Evolutionary conservation across 2,888 invertebrate species (phyloP).

Genomic region (Xanthorhoe designata): DNA sequence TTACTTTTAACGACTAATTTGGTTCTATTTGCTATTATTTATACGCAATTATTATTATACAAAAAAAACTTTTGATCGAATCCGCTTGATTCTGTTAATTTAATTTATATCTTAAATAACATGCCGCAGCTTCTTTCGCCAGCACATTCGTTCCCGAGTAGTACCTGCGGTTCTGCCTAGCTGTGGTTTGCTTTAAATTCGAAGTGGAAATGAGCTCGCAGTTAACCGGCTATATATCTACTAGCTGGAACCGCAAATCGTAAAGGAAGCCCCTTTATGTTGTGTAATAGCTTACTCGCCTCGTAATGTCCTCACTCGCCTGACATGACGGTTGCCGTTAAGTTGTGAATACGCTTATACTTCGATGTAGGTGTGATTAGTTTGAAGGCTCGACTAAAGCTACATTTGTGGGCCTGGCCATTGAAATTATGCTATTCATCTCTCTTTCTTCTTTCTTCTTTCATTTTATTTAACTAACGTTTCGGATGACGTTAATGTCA

Average conservation of each 20-base stretch:
- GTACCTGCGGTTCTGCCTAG: constrained; percentile 54
- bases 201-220: constrained; percentile 73
- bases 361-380: constrained; percentile 14
- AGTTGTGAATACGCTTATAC: constrained; percentile 46
- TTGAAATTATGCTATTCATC: too few relatives aligned
- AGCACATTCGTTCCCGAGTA: constrained; percentile 42
- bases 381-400: background rate
- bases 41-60: background rate
- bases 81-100: background rate
- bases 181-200: constrained; percentile 73
- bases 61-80: background rate
- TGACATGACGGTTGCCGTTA: constrained; percentile 73
- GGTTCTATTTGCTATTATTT: background rate
- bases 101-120: constrained; percentile 3
- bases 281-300: constrained; percentile 62
- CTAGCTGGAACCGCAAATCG: constrained; percentile 72
- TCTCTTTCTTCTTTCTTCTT: too few relatives aligned
- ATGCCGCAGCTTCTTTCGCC: constrained; percentile 8
- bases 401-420: too few relatives aligned
- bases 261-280: constrained; percentile 62
- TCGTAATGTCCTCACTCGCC: constrained; percentile 69
- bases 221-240: constrained; percentile 66
- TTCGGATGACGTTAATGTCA: too few relatives aligned
- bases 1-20: background rate
- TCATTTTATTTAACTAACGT: too few relatives aligned